These are phyloP conservation scores for Ictidomys tridecemlineatus DNA, from an alignment of 2,113 vertebrate species.

Conservation along the genomic window DNA sequence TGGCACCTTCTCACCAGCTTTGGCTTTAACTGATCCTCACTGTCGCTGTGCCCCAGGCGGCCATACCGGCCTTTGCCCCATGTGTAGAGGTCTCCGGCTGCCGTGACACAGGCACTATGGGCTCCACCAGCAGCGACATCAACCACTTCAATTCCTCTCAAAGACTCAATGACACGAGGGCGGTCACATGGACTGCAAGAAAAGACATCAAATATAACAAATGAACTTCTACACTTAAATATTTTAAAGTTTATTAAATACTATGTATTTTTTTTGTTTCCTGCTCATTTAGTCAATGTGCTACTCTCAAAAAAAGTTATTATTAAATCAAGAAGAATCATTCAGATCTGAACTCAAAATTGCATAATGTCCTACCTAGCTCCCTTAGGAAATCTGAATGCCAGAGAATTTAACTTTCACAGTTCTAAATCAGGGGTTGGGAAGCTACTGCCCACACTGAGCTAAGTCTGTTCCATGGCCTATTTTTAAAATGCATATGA, in stretches of 20 bases:
- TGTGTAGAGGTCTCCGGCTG: slow-evolving; percentile 97
- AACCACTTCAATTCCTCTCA: slow-evolving; percentile 97
- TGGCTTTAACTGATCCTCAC: slow-evolving; percentile 98
- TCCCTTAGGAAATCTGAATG: not conserved
- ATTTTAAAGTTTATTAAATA: not conserved
- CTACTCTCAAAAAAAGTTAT: not conserved
- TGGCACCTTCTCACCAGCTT: slow-evolving; percentile 92
- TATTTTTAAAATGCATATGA: not conserved
- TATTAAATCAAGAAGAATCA: not conserved
- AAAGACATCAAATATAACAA: not conserved
- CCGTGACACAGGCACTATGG: slow-evolving; percentile 97
- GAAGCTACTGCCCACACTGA: not conserved
- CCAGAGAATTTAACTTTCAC: not conserved
- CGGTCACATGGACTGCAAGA: slow-evolving; percentile 95
- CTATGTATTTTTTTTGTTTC: not conserved
- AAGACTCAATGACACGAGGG: slow-evolving; percentile 97
- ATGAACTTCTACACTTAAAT: not conserved
- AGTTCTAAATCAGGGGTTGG: not conserved
- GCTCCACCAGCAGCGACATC: slow-evolving; percentile 98
- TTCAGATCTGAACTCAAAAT: slow-evolving; percentile 1
- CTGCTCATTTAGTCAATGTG: not conserved
- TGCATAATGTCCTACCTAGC: not conserved
- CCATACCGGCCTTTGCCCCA: slow-evolving; percentile 99
- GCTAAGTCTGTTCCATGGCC: not conserved
- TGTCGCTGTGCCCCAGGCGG: slow-evolving; percentile 97